These are phyloP conservation scores for Callaeas wilsoni DNA, from an alignment of 2,113 vertebrate genomes.

Conservation along the genomic window DNA sequence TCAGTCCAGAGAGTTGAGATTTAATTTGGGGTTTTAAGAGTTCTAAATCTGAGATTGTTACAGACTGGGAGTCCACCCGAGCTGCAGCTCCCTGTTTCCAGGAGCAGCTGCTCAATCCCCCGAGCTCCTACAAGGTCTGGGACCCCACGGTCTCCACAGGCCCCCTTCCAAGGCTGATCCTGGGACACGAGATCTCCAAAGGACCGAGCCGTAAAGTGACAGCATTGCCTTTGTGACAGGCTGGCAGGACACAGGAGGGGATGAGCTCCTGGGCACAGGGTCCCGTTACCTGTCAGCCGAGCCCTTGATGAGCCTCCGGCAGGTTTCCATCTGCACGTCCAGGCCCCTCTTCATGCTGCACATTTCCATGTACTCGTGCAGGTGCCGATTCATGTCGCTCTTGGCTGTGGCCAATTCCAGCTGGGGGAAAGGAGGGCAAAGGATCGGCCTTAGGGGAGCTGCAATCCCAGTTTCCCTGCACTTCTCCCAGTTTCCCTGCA, in stretches of 20 bases:
- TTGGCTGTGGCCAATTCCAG: constrained; percentile 89
- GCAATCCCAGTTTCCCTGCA: background rate
- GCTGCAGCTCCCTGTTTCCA: background rate
- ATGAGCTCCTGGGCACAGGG: background rate
- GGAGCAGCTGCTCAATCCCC: background rate
- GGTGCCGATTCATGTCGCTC: constrained; percentile 91
- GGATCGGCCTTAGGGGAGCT: background rate
- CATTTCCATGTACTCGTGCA: constrained; percentile 96
- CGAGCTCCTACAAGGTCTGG: accelerated
- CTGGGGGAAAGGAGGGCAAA: constrained; percentile 40
- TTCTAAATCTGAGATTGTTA: background rate
- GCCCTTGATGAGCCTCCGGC: constrained; percentile 88
- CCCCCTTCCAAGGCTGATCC: background rate
- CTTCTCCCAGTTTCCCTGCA: background rate
- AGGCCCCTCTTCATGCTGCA: constrained; percentile 92
- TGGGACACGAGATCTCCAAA: background rate
- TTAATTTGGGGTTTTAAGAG: background rate
- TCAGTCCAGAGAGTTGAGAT: background rate
- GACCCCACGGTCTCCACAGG: background rate
- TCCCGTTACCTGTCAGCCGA: constrained; percentile 79
- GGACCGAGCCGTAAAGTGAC: background rate
- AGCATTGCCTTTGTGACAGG: background rate
- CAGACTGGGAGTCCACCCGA: too few species aligned
- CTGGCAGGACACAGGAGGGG: background rate
- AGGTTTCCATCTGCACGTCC: constrained; percentile 88